A percentile compares a stretch with the other conserved stretches of the same genome.
These are phyloP conservation scores for Mycetomoellerius zeteki DNA, from an alignment of 1,140 invertebrate species.

Conservation along the genomic window DNA sequence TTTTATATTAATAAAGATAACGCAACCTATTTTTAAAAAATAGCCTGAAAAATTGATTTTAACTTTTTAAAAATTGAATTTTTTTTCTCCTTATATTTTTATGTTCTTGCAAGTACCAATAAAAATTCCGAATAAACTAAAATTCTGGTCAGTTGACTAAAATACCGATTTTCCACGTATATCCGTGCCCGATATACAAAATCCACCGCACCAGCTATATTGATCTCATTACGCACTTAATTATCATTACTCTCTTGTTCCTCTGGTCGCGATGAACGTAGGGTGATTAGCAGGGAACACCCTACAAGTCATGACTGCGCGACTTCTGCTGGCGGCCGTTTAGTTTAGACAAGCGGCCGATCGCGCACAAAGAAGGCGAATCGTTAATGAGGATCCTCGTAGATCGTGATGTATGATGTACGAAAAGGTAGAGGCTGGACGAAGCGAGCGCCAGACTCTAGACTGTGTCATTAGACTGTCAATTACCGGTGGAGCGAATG, in stretches of 20 bases:
- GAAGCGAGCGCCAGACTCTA: conserved; percentile 48
- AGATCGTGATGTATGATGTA: conserved; percentile 51
- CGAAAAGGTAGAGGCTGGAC: background rate
- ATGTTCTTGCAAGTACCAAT: background rate
- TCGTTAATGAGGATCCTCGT: conserved; percentile 75
- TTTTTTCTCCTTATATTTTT: background rate
- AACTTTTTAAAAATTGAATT: background rate
- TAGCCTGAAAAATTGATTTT: background rate
- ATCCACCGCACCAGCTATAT: background rate
- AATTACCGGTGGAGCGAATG: conserved; percentile 72
- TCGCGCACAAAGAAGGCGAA: conserved; percentile 70
- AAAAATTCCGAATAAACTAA: background rate
- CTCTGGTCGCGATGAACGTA: conserved; percentile 9
- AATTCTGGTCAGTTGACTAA: background rate
- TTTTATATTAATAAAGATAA: background rate
- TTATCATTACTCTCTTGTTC: conserved; percentile 30
- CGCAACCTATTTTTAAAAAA: background rate
- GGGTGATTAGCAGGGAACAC: conserved; percentile 70
- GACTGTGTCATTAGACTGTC: conserved; percentile 80
- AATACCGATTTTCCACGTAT: background rate
- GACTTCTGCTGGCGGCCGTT: conserved; percentile 67
- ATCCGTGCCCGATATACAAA: background rate
- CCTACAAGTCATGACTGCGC: conserved; percentile 69
- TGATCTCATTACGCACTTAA: conserved; percentile 38
- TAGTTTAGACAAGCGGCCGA: conserved; percentile 70